Evolutionary conservation across 2,113 vertebrate genomes (phyloP).

Genomic region (Phalacrocorax aristotelis): DNA sequence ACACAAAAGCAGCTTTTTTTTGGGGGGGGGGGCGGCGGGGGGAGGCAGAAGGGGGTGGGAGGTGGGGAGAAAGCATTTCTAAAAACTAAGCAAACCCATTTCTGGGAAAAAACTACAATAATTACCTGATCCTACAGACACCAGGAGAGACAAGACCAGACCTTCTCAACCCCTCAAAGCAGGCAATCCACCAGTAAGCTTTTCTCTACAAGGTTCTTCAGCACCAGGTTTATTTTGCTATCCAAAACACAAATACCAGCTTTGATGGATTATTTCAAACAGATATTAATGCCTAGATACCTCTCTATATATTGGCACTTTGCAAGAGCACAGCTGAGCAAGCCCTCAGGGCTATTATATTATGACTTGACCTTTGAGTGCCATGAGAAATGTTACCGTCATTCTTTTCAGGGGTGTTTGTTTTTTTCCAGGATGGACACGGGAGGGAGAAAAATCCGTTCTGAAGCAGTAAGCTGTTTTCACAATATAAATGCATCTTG

Average conservation of each 20-base stretch:
- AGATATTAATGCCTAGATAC: not conserved
- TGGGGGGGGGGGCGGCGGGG: fast-evolving
- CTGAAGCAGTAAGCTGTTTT: conserved; percentile 6
- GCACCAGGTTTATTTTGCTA: not conserved
- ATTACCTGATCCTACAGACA: not conserved
- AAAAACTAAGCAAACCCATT: not conserved
- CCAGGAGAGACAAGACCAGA: not conserved
- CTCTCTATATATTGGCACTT: not conserved
- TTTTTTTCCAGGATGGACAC: not conserved
- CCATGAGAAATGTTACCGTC: not conserved
- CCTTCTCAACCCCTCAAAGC: not conserved
- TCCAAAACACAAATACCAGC: not conserved
- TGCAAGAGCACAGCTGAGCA: not conserved
- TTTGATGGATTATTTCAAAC: not conserved
- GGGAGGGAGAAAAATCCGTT: not conserved
- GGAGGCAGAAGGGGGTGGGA: no score
- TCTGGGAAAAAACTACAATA: not conserved
- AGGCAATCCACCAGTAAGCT: not conserved
- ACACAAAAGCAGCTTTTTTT: not conserved
- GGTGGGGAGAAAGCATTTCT: not conserved
- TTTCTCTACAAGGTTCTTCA: not conserved
- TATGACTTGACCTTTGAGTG: conserved; percentile 10
- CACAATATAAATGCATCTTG: conserved; percentile 2
- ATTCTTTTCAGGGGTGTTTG: not conserved
- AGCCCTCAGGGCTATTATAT: not conserved